Evolutionary conservation across 2,888 invertebrate genomes (phyloP).

Genomic region (Tetrapedia diversipes): DNA sequence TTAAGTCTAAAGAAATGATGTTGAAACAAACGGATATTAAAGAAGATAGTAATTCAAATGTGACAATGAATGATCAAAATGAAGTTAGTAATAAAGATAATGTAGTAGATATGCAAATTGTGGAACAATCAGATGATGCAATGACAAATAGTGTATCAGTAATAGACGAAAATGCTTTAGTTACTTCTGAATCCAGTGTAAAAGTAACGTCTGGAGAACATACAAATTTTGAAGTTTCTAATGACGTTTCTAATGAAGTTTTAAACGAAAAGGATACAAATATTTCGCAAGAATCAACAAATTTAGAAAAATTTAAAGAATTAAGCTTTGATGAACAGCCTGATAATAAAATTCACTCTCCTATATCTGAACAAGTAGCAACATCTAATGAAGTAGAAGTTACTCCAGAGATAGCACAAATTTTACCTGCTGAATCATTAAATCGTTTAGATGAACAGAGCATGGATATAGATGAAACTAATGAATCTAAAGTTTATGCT

Average conservation of each 20-base stretch:
- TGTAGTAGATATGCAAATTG: conserved; percentile 45
- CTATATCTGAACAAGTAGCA: conserved; percentile 44
- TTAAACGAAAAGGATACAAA: conserved; percentile 52
- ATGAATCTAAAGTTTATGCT: conserved; percentile 59
- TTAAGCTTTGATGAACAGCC: conserved; percentile 39
- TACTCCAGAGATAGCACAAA: conserved; percentile 27
- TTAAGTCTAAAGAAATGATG: conserved; percentile 56
- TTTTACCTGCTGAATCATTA: conserved; percentile 49
- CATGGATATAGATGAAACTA: conserved; percentile 67
- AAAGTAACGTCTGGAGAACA: conserved; percentile 62
- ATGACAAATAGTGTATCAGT: conserved; percentile 58
- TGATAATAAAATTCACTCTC: conserved; percentile 32
- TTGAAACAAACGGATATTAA: conserved; percentile 44
- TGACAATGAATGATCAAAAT: neutral
- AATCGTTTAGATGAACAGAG: conserved; percentile 51
- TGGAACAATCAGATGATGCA: conserved; percentile 45
- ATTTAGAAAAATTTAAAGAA: conserved; percentile 45
- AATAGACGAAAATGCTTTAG: conserved; percentile 64
- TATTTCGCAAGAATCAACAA: conserved; percentile 48
- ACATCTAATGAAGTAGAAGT: conserved; percentile 58
- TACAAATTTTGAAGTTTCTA: conserved; percentile 63
- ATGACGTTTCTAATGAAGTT: too few species aligned
- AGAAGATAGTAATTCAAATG: conserved; percentile 26
- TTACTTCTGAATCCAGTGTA: conserved; percentile 66
- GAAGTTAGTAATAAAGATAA: conserved; percentile 34